These are phyloP conservation scores for Apodemia zela DNA, from an alignment of 2,888 invertebrate species.

Conservation along the genomic window DNA sequence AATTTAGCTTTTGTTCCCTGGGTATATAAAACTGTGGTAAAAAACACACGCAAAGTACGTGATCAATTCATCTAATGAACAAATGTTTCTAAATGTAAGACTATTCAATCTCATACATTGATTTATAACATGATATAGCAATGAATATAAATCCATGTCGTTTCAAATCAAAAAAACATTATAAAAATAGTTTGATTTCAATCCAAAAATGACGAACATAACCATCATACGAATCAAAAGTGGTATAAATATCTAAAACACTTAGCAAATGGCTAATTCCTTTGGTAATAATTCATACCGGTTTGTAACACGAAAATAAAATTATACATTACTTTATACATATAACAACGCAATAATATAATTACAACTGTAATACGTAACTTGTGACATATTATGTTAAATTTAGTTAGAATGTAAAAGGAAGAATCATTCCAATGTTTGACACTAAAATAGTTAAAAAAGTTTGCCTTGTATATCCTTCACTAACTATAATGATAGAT, in stretches of 20 bases:
- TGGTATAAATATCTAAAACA: constrained; percentile 61
- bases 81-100: constrained; percentile 45
- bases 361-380: constrained; percentile 46
- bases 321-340: constrained; percentile 53
- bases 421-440: constrained; percentile 13
- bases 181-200: constrained; percentile 44
- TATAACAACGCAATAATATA: constrained; percentile 51
- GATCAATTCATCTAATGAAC: constrained; percentile 49
- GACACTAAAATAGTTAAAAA: constrained; percentile 2
- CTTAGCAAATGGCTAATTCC: constrained; percentile 71
- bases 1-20: constrained; percentile 59
- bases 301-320: constrained; percentile 63
- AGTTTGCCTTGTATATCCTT: not conserved
- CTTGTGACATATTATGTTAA: constrained; percentile 44
- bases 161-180: constrained; percentile 43
- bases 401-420: constrained; percentile 19
- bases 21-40: constrained; percentile 50
- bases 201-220: constrained; percentile 37
- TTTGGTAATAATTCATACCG: constrained; percentile 74
- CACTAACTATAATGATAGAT: not conserved
- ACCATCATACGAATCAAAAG: constrained; percentile 40
- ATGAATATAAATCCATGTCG: constrained; percentile 41
- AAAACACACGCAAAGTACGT: constrained; percentile 42
- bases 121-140: constrained; percentile 30
- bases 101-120: constrained; percentile 40